Conservation (phyloP, 2,888 invertebrate species). For the Acrobasis repandana region DNA sequence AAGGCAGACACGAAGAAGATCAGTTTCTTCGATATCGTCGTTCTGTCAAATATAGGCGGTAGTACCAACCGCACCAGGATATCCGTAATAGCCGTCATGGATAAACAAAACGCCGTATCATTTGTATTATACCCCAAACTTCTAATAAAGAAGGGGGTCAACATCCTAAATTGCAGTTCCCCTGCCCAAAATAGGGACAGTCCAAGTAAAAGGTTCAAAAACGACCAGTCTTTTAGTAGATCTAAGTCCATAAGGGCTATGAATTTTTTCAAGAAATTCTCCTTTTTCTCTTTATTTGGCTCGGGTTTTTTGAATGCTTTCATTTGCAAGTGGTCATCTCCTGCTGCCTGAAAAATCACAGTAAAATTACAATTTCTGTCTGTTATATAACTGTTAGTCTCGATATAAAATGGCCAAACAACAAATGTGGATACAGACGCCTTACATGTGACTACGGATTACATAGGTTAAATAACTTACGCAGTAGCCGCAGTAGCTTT, state of each 20-base stretch:
- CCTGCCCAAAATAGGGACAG: conserved; percentile 89
- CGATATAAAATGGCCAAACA: too few species aligned
- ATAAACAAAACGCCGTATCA: conserved; percentile 88
- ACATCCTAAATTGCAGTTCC: conserved; percentile 89
- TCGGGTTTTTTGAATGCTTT: conserved; percentile 68
- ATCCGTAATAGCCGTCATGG: conserved; percentile 89
- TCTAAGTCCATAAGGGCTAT: conserved; percentile 87
- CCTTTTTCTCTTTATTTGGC: conserved; percentile 53
- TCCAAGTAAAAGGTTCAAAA: conserved; percentile 88
- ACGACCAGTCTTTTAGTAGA: conserved; percentile 87
- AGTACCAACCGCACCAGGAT: conserved; percentile 87
- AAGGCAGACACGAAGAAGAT: conserved; percentile 88
- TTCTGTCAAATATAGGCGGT: conserved; percentile 89
- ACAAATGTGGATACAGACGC: too few species aligned
- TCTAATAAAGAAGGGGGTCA: conserved; percentile 86
- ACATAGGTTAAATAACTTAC: too few species aligned
- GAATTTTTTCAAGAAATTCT: conserved; percentile 80
- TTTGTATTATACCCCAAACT: conserved; percentile 84
- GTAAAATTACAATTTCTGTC: background rate
- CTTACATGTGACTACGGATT: too few species aligned
- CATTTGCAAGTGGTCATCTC: conserved; percentile 77
- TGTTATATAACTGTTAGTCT: too few species aligned
- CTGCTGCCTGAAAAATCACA: conserved; percentile 63
- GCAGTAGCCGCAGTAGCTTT: too few species aligned
- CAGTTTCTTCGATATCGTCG: conserved; percentile 86